phyloP scores from a whole-genome alignment of 2,888 invertebrate genomes.

The Tetanocera ferruginea region DNA sequence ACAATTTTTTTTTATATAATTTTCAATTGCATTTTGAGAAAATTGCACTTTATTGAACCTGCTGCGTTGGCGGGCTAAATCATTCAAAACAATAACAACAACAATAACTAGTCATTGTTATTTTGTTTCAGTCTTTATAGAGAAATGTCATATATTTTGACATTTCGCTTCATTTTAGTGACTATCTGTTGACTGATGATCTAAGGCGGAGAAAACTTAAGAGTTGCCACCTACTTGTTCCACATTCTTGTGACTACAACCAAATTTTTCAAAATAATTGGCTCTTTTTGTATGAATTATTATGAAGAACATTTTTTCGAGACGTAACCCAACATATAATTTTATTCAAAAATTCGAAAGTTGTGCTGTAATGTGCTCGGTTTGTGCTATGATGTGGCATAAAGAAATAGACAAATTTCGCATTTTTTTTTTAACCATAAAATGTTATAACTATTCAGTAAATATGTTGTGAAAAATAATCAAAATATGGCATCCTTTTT shows the following conservation, averaged over 20 bases:
- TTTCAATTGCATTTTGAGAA: constrained; percentile 37
- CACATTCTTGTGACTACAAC: too few species aligned
- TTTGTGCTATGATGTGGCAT: too few species aligned
- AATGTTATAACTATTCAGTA: too few species aligned
- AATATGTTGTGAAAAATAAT: too few species aligned
- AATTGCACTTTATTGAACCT: constrained; percentile 49
- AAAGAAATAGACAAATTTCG: too few species aligned
- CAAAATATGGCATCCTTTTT: too few species aligned
- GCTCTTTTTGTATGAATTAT: neutral
- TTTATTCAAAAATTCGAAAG: too few species aligned
- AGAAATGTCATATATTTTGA: constrained; percentile 36
- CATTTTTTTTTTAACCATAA: too few species aligned
- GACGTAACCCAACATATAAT: too few species aligned
- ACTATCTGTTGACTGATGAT: constrained; percentile 4
- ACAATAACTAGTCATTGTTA: neutral
- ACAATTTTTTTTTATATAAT: constrained; percentile 30
- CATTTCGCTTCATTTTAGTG: constrained; percentile 29
- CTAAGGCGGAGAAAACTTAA: neutral
- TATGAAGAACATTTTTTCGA: too few species aligned
- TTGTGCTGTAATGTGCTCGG: too few species aligned
- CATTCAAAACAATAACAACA: neutral
- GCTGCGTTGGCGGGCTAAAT: constrained; percentile 34
- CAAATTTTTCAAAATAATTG: too few species aligned
- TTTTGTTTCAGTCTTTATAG: neutral
- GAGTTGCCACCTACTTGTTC: constrained; percentile 22